These are phyloP conservation scores for Stigmatopora argus DNA, from an alignment of 2,113 vertebrate species.

Conservation along the genomic window DNA sequence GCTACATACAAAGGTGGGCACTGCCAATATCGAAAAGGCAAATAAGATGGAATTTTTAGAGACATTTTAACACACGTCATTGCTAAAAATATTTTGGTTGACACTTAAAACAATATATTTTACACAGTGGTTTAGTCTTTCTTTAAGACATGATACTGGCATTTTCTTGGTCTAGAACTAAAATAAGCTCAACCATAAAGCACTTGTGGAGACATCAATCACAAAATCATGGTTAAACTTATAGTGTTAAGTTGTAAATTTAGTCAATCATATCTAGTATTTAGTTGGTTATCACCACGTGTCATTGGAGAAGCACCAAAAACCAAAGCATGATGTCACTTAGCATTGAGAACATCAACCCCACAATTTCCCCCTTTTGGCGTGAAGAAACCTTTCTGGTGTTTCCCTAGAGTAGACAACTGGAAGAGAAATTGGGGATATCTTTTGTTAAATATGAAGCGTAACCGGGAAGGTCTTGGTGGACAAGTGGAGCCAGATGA, in stretches of 20 bases:
- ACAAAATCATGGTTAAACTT: background rate
- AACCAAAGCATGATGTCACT: background rate
- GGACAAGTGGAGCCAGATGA: constrained; percentile 20
- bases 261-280: background rate
- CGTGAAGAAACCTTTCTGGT: background rate
- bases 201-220: background rate
- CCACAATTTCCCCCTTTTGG: background rate
- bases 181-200: background rate
- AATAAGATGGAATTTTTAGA: no score
- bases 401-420: background rate
- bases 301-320: background rate
- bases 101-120: no score
- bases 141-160: no score
- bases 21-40: no score
- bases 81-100: no score
- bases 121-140: no score
- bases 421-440: background rate
- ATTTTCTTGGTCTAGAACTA: background rate
- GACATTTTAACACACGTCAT: no score
- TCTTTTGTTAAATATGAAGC: constrained; percentile 9
- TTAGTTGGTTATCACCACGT: background rate
- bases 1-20: no score
- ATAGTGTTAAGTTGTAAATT: background rate
- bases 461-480: constrained; percentile 10
- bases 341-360: background rate